Base-by-base conservation (phyloP, 1,140 invertebrate species). In the Oncopodura yosiiana region DNA sequence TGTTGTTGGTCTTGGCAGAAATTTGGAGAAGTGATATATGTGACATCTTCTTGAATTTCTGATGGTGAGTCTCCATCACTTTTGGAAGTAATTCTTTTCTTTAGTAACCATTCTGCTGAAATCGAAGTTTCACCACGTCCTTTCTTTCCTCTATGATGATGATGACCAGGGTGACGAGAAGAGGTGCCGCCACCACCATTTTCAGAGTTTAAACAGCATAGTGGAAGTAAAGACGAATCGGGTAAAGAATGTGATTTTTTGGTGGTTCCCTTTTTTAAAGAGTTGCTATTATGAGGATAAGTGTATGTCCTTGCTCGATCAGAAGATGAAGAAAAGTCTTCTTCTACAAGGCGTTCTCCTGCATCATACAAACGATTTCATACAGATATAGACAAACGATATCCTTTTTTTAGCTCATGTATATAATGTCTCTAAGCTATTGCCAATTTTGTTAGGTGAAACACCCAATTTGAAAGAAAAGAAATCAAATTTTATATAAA, bases 231-330 rank as follows among this genome's bases (percentile, higher is more conserved):
- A 12, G 54, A 42, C 1, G 62, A 63, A 38, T 63, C 62, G 2
- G 62, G 62, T 14, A 63, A 38, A 5, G 62, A 63, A 45, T 63
- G 54, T 3, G 54, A 60, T 42, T 63, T 63, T 32, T 63, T 63
- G 2, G 55, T 56, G 3, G 46, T 4, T 3, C 34, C 51, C 3
- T 27, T 12, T 32, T 32, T 37, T 5, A 23, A 34, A n/a, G 48
- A 21, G 11, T 32, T 39, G 29, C 18, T 12, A 12, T 24, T 53
- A 19, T 41, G 27, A 24, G 52, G 48, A 30, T 54, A 55, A 21
- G 46, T 45, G 56, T 53, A 46, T 4, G 53, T 59, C 19, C 49
- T 19, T 26, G 16, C n/a, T 39, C 52, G 37, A 9, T 57, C 61
- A 8, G 42, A 30, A 14, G 58, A 49, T 2, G 48, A 52, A 12